Conservation (phyloP, 1,140 invertebrate genomes). For the Drosophila asahinai region DNA sequence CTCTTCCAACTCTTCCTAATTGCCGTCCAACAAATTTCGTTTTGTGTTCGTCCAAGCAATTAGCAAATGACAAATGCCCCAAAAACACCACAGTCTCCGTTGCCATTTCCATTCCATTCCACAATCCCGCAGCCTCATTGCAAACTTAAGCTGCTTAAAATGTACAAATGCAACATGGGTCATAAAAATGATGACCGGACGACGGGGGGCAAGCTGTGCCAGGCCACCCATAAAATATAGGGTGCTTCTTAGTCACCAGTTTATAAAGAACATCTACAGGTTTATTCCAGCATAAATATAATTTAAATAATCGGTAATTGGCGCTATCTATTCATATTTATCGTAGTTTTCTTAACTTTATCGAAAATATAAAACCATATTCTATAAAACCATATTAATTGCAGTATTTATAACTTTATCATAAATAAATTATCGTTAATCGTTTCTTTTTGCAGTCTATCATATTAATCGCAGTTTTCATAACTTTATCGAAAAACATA, state of each 20-base stretch:
- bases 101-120: neutral
- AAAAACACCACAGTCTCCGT: neutral
- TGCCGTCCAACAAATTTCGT: constrained; percentile 35
- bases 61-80: constrained; percentile 54
- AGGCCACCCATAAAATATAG: neutral
- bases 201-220: neutral
- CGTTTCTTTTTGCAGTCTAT: no score
- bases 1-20: constrained; percentile 21
- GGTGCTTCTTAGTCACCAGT: neutral
- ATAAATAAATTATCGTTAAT: no score
- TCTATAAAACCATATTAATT: no score
- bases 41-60: constrained; percentile 35
- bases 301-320: no score
- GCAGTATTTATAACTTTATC: no score
- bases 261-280: no score
- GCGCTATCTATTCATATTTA: no score
- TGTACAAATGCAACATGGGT: constrained; percentile 38
- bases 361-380: no score
- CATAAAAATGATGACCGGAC: constrained; percentile 27
- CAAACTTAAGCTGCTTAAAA: constrained; percentile 65
- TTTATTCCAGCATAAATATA: no score
- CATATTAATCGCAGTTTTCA: no score
- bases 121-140: constrained; percentile 3
- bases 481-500: no score
- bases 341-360: no score